These are phyloP conservation scores for Dyspetes luteomarginatus DNA, from an alignment of 2,888 invertebrate species.

Conservation along the genomic window DNA sequence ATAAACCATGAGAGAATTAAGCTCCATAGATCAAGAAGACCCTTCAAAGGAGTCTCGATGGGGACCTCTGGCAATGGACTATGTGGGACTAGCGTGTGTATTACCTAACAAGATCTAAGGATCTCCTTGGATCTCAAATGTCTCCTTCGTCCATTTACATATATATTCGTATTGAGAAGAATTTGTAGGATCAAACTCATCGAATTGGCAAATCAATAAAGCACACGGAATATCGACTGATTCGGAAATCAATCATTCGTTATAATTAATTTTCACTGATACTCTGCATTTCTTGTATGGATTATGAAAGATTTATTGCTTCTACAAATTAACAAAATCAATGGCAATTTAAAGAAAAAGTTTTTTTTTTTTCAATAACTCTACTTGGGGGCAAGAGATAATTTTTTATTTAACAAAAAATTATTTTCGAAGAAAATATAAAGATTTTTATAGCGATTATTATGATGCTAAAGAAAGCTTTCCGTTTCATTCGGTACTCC, in stretches of 20 bases:
- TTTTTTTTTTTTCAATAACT: too few relatives aligned
- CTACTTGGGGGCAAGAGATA: too few relatives aligned
- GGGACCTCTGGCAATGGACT: slow-evolving; percentile 22
- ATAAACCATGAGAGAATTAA: neutral
- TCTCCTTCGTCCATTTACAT: slow-evolving; percentile 10
- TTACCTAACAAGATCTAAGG: slow-evolving; percentile 57
- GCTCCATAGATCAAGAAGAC: slow-evolving; percentile 23
- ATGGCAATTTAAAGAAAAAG: too few relatives aligned
- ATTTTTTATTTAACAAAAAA: too few relatives aligned
- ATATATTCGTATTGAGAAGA: neutral
- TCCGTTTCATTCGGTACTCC: slow-evolving; percentile 17
- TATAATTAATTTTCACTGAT: too few relatives aligned
- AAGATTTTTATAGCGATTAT: too few relatives aligned
- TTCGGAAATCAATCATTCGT: neutral
- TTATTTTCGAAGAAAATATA: too few relatives aligned
- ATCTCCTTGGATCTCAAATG: slow-evolving; percentile 24
- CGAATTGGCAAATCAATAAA: slow-evolving; percentile 8
- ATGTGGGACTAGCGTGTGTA: slow-evolving; percentile 31
- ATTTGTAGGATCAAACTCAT: slow-evolving; percentile 13
- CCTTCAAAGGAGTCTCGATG: slow-evolving; percentile 41
- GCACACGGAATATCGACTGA: slow-evolving; percentile 11
- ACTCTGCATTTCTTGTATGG: too few relatives aligned
- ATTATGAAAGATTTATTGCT: too few relatives aligned
- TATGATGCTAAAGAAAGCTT: neutral
- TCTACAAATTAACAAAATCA: too few relatives aligned